Percentiles rank a stretch among this genome's conserved stretches.
Evolutionary conservation across 2,888 invertebrate species (phyloP).

Genomic region (Protodeltote pygarga): DNA sequence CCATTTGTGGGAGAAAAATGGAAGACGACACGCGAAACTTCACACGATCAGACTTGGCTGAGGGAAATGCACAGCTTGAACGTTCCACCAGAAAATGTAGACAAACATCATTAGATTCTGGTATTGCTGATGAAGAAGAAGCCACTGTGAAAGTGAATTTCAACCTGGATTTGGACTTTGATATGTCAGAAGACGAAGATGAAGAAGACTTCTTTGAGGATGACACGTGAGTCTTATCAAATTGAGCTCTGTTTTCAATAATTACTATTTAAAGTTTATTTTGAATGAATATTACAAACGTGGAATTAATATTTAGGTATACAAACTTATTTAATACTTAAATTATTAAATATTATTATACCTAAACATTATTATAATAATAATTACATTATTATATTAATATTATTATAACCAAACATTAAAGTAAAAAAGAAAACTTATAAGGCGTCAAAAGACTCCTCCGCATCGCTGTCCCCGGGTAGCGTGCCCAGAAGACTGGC

Average conservation of each 20-base stretch:
- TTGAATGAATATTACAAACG: too few species aligned
- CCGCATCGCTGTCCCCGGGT: too few species aligned
- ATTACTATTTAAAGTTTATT: too few species aligned
- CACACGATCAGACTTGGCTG: slow-evolving; percentile 54
- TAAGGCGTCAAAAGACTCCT: too few species aligned
- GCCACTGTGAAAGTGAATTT: slow-evolving; percentile 28
- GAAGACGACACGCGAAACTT: slow-evolving; percentile 50
- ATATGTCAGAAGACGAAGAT: slow-evolving; percentile 63
- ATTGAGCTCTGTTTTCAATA: neutral
- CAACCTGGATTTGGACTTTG: slow-evolving; percentile 56
- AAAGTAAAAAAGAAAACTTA: too few species aligned
- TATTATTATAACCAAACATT: too few species aligned
- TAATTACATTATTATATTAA: too few species aligned
- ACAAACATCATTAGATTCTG: slow-evolving; percentile 63
- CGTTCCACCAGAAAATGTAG: slow-evolving; percentile 39
- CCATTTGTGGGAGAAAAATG: slow-evolving; percentile 51
- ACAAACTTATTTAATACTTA: too few species aligned
- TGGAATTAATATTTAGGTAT: too few species aligned
- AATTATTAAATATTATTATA: too few species aligned
- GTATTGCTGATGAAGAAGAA: slow-evolving; percentile 58
- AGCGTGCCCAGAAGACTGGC: too few species aligned
- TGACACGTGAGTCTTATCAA: slow-evolving; percentile 13
- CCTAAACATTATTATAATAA: too few species aligned
- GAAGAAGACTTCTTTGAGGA: slow-evolving; percentile 46
- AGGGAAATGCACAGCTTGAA: slow-evolving; percentile 40